phyloP scores from a whole-genome alignment of 2,888 invertebrate genomes.

The Hybos culiciformis region DNA sequence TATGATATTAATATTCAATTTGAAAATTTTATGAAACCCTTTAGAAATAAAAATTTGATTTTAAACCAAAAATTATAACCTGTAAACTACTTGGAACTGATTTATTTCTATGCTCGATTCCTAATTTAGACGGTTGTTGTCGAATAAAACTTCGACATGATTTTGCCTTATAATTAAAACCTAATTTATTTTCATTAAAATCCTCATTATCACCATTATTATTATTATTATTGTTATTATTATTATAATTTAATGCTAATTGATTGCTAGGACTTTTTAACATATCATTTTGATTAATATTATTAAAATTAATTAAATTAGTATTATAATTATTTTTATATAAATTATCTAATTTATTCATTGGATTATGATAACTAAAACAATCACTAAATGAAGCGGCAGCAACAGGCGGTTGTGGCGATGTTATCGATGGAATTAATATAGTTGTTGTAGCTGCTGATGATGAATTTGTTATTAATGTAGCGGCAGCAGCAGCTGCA shows the following conservation, averaged over 20 bases:
- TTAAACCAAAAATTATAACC: conserved; percentile 17
- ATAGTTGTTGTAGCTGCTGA: conserved; percentile 7
- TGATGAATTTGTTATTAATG: conserved; percentile 5
- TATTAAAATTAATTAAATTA: neutral
- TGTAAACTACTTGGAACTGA: conserved; percentile 24
- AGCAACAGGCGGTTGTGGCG: conserved; percentile 5
- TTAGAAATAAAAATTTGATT: no score
- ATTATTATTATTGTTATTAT: conserved; percentile 3
- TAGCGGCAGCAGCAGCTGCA: conserved; percentile 11
- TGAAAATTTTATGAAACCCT: no score
- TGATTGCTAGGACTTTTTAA: no score
- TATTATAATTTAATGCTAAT: neutral
- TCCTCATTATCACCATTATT: neutral
- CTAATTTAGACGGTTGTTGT: conserved; percentile 17
- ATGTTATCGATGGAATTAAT: conserved; percentile 3
- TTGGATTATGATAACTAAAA: no score
- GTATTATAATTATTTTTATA: neutral
- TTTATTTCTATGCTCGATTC: conserved; percentile 23
- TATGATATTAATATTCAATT: no score
- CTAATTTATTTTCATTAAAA: no score
- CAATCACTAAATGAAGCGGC: conserved; percentile 8
- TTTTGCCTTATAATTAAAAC: conserved; percentile 20
- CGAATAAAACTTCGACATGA: conserved; percentile 23
- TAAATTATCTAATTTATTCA: neutral
- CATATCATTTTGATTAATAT: neutral